Evolutionary conservation across 2,113 vertebrate genomes (phyloP), one percentile per base, ranked within the genome.

Genomic region (Paramormyrops kingsleyae): DNA sequence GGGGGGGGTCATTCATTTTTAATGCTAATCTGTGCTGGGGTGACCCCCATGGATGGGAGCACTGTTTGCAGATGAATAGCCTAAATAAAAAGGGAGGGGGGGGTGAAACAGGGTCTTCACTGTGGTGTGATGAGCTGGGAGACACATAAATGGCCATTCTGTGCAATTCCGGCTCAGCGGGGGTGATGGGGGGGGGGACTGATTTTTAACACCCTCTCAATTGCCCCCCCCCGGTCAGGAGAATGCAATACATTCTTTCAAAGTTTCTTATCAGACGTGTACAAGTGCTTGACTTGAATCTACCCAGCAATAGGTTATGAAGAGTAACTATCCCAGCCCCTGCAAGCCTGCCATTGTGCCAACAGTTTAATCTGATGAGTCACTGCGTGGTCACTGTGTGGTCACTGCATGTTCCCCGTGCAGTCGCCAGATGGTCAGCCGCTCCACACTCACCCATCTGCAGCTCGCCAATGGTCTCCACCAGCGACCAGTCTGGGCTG

Each of bases 401-500:
- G 21, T 27, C 84, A 47, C 5, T n/a, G 42, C 21, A 4, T 2
- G 80, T 3, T 47, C 31, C 80, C 80, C 15, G 84, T 77, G 62
- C 62, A 24, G n/a, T 4, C 9, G n/a, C 8, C 62, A 66, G n/a
- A 66, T 27, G n/a, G 62, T 8, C 62, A 31, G 27, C 39, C 21
- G 1, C 31, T 62, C 17, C 35, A 91, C 88, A 93, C 97, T 96
- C 90, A 99, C 99, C 99, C 97, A 99, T 99, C 93, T 99, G 98
- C 91, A 99, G 96, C 93, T 99, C 99, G 42, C 95, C 96, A 94
- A 99, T 96, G 66, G 96, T 98, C 94, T 99, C 99, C 89, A 99
- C 99, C 93, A 99, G 94, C 0, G 97, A 99, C 99, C 99, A 99
- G 94, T 99, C 99, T 92, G 97, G 96, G 94, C 99, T 99, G 94